A percentile compares a stretch with the other conserved stretches of the same genome.
Conservation (phyloP, 2,888 invertebrate genomes). For the Metalampra italica region DNA sequence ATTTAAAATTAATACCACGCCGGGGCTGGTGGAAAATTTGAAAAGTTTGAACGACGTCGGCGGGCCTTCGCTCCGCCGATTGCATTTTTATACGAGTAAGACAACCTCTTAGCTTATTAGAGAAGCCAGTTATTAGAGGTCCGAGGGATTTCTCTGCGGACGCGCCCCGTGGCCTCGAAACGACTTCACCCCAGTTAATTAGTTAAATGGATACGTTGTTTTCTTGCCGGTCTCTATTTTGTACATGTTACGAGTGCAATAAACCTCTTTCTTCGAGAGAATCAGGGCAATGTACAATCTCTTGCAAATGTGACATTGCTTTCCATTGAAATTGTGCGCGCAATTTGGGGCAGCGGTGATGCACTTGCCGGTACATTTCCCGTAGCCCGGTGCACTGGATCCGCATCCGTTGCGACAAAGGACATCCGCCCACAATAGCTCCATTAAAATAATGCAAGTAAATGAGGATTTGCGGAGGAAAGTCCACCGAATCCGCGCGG, state of each 20-base stretch:
- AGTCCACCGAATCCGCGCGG: constrained; percentile 62
- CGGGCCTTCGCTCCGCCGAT: constrained; percentile 59
- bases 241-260: constrained; percentile 40
- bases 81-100: constrained; percentile 72
- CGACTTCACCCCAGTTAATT: constrained; percentile 65
- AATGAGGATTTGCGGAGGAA: constrained; percentile 76
- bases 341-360: constrained; percentile 63
- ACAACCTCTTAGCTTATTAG: constrained; percentile 75
- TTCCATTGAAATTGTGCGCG: constrained; percentile 48
- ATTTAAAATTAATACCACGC: constrained; percentile 69
- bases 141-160: constrained; percentile 63
- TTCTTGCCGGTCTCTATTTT: constrained; percentile 41
- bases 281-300: constrained; percentile 36
- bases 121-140: constrained; percentile 67
- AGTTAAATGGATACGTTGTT: constrained; percentile 65
- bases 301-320: constrained; percentile 50
- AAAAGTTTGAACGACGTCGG: constrained; percentile 73
- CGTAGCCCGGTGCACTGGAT: constrained; percentile 53
- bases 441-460: constrained; percentile 80
- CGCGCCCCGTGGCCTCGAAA: constrained; percentile 43
- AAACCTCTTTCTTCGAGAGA: constrained; percentile 38
- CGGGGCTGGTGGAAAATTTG: constrained; percentile 69
- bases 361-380: constrained; percentile 70
- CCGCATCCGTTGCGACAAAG: constrained; percentile 60
- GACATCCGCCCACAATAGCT: constrained; percentile 75